Conservation (phyloP, 2,888 invertebrate species). For the Drosophila tanythrix region DNA sequence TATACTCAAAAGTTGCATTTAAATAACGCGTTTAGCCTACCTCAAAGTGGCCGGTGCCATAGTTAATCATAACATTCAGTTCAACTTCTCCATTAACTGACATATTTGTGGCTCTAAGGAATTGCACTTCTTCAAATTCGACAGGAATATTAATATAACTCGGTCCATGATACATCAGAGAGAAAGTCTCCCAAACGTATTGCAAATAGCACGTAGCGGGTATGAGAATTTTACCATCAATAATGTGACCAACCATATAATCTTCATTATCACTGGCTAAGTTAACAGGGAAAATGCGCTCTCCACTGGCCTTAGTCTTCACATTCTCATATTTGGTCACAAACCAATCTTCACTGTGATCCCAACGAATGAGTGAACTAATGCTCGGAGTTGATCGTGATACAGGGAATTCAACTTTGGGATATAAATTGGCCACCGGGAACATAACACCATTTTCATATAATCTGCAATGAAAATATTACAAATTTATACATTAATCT, state of each 20-base stretch:
- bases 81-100: constrained; percentile 87
- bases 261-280: constrained; percentile 89
- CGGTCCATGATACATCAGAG: constrained; percentile 88
- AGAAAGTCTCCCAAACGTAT: constrained; percentile 92
- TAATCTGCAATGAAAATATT: constrained; percentile 86
- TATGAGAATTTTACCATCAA: constrained; percentile 90
- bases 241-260: constrained; percentile 91
- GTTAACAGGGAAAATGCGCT: constrained; percentile 87
- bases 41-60: constrained; percentile 87
- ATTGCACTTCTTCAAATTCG: constrained; percentile 93
- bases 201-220: constrained; percentile 94
- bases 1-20: neutral
- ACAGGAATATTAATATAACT: constrained; percentile 90
- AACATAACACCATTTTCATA: constrained; percentile 92
- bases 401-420: constrained; percentile 91
- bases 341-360: constrained; percentile 92
- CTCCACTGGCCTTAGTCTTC: constrained; percentile 89
- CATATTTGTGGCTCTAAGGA: constrained; percentile 93
- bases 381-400: constrained; percentile 94
- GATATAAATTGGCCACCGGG: constrained; percentile 91
- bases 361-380: constrained; percentile 94
- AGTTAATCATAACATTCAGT: constrained; percentile 87
- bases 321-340: constrained; percentile 89
- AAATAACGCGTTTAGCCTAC: constrained; percentile 68
- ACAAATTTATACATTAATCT: neutral